phyloP scores from a whole-genome alignment of 2,797 vertebrate genomes.

The Tamandua tetradactyla region DNA sequence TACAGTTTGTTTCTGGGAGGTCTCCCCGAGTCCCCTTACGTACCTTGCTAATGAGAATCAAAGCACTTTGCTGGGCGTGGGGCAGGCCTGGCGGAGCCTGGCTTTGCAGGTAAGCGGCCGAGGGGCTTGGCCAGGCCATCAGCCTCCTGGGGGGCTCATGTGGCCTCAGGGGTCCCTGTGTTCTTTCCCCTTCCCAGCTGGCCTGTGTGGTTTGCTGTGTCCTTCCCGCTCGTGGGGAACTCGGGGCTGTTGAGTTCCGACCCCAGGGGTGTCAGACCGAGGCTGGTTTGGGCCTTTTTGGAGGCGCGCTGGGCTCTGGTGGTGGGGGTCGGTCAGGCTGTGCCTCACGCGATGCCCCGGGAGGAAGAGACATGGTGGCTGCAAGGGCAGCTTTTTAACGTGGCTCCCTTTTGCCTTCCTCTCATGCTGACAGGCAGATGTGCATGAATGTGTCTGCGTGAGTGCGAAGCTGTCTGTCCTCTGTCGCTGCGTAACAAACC shows the following conservation, averaged over 20 bases:
- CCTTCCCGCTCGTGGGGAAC: not conserved
- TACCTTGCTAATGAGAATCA: slow-evolving; percentile 35
- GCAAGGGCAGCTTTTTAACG: not conserved
- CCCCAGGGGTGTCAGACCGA: not conserved
- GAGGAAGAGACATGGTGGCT: not conserved
- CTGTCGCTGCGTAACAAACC: not conserved
- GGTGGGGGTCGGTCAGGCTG: too few species aligned
- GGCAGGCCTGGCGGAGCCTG: not conserved
- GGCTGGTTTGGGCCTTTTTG: not conserved
- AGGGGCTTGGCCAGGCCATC: not conserved
- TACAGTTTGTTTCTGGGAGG: not conserved
- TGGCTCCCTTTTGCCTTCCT: not conserved
- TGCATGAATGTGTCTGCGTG: not conserved
- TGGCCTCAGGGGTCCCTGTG: not conserved
- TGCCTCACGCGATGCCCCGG: too few species aligned
- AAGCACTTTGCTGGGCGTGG: not conserved
- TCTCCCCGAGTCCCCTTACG: not conserved
- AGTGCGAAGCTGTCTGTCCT: not conserved
- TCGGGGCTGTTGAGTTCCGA: not conserved
- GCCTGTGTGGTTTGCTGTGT: not conserved
- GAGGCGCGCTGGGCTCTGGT: not conserved
- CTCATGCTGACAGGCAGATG: not conserved
- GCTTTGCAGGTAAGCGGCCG: not conserved
- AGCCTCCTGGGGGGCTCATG: not conserved
- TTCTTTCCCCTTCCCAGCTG: not conserved